A percentile compares a stretch with the other conserved stretches of the same genome.
phyloP scores from a whole-genome alignment of 2,113 vertebrate species.

The Oncorhynchus tshawytscha region DNA sequence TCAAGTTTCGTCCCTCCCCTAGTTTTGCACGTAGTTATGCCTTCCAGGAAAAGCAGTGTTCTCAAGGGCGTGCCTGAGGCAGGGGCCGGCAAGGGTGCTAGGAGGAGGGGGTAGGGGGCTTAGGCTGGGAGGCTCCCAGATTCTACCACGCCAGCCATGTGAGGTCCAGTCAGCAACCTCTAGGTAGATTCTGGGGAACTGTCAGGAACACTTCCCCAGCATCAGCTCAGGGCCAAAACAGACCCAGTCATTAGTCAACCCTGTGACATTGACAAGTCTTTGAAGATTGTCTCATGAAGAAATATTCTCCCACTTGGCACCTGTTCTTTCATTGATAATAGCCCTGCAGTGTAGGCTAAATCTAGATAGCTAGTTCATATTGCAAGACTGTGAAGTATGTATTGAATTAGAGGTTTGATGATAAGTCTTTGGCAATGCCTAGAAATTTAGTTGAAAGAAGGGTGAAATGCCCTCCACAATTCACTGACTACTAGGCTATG shows the following conservation, averaged over 20 bases:
- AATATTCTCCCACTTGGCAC: not conserved
- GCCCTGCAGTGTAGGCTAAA: no score
- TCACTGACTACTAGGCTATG: not conserved
- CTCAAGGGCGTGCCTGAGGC: conserved; percentile 53
- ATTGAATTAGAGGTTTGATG: no score
- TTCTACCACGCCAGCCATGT: conserved; percentile 19
- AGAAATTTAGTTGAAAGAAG: no score
- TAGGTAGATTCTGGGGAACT: not conserved
- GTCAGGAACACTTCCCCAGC: not conserved
- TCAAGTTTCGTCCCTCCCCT: conserved; percentile 64
- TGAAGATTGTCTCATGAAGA: not conserved
- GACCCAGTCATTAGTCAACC: not conserved
- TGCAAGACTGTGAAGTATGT: no score
- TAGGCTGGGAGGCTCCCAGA: conserved; percentile 24
- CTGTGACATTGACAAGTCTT: not conserved
- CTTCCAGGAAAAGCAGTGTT: conserved; percentile 69
- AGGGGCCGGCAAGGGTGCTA: conserved; percentile 23
- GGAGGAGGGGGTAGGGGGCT: not conserved
- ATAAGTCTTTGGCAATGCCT: no score
- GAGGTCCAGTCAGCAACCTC: conserved; percentile 15
- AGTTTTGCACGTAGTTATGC: conserved; percentile 57
- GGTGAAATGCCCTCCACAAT: no score
- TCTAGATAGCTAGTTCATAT: no score
- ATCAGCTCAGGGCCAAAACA: not conserved
- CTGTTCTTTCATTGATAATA: not conserved